Evolutionary conservation across 1,140 invertebrate species (phyloP).

Genomic region (Ruditapes philippinarum): DNA sequence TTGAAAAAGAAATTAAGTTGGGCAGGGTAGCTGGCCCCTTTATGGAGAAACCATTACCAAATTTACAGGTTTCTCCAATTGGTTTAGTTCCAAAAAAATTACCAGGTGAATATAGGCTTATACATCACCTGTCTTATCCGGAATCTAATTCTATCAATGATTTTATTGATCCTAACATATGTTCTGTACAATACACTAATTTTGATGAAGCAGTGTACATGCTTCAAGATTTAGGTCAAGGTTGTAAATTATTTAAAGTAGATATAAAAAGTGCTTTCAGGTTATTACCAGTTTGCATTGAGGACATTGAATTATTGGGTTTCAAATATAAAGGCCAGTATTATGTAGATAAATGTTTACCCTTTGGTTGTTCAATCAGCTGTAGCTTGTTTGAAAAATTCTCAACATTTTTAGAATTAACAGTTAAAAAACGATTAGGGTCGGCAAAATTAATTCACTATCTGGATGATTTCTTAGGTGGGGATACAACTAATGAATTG

Average conservation of each 20-base stretch:
- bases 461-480: no score
- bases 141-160: constrained; percentile 53
- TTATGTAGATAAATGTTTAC: constrained; percentile 28
- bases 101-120: constrained; percentile 29
- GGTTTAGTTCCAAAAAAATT: constrained; percentile 35
- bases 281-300: constrained; percentile 27
- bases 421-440: no score
- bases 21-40: constrained; percentile 38
- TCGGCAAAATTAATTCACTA: no score
- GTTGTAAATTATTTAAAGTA: constrained; percentile 15
- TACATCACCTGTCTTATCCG: constrained; percentile 62
- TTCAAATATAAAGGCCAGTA: constrained; percentile 30
- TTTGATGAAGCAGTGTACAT: constrained; percentile 67
- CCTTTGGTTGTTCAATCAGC: no score
- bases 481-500: no score
- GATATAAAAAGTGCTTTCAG: constrained; percentile 67
- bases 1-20: constrained; percentile 16
- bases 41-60: background rate
- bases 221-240: constrained; percentile 55
- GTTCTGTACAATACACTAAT: constrained; percentile 60
- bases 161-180: constrained; percentile 64
- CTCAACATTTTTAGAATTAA: no score
- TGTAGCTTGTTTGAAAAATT: no score
- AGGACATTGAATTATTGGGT: constrained; percentile 12
- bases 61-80: constrained; percentile 24